phyloP scores from a whole-genome alignment of 2,797 vertebrate species.

The Sternarchorhynchus goeldii region DNA sequence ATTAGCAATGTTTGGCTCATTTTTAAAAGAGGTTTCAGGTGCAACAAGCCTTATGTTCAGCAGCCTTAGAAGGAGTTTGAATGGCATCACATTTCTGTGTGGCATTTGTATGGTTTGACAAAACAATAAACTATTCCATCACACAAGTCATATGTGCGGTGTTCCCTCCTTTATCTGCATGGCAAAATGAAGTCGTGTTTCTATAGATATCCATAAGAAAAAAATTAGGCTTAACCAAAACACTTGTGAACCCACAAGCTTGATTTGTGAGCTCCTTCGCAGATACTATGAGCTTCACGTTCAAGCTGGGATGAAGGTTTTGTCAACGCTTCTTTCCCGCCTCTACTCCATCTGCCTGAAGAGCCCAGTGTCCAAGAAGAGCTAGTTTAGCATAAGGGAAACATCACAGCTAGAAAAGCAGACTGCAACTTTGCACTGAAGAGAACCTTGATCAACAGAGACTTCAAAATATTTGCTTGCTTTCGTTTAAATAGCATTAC shows the following conservation, averaged over 20 bases:
- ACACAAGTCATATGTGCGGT: too few species aligned
- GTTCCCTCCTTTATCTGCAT: neutral
- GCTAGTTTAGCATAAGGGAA: conserved; percentile 29
- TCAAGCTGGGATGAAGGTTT: neutral
- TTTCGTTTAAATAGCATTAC: conserved; percentile 18
- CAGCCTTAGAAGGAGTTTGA: neutral
- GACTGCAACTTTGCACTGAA: neutral
- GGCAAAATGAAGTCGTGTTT: too few species aligned
- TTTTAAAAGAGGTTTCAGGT: too few species aligned
- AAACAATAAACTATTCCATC: neutral
- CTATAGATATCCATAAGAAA: neutral
- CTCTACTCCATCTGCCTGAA: conserved; percentile 19
- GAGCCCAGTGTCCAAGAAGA: conserved; percentile 9
- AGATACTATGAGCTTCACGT: neutral
- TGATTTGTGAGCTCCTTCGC: neutral
- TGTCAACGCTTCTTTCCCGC: neutral
- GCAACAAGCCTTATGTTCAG: neutral
- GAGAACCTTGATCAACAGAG: conserved; percentile 21
- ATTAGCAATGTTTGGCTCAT: too few species aligned
- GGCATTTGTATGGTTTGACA: neutral
- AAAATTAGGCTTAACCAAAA: neutral
- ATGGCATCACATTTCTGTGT: neutral
- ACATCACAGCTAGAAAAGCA: conserved; percentile 21
- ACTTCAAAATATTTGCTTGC: conserved; percentile 3
- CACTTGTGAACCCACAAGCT: neutral